Conservation (phyloP, 2,797 vertebrate genomes). For the Pangasius sanitwongsei region DNA sequence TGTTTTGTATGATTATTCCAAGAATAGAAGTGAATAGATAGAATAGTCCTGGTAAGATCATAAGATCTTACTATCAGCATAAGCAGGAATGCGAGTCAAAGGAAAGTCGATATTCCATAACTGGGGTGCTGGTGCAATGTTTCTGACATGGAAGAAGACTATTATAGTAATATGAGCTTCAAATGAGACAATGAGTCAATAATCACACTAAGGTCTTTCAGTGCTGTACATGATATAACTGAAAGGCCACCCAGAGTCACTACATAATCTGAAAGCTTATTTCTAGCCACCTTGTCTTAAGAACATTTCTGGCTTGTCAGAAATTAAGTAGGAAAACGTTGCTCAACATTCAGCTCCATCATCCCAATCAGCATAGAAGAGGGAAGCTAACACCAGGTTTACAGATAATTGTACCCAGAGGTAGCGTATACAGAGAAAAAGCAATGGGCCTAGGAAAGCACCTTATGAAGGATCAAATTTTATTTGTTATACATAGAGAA, state of each 20-base stretch:
- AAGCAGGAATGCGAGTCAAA: background rate
- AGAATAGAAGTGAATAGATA: background rate
- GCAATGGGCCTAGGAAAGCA: background rate
- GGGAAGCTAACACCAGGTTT: background rate
- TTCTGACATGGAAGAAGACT: background rate
- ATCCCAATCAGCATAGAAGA: background rate
- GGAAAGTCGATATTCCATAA: background rate
- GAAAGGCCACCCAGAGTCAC: background rate
- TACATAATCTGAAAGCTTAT: background rate
- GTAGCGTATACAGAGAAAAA: background rate
- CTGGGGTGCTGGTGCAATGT: too few relatives aligned
- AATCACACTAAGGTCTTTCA: background rate
- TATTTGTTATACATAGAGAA: background rate
- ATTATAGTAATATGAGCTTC: background rate
- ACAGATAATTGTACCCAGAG: background rate
- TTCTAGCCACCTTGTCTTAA: background rate
- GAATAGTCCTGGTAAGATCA: background rate
- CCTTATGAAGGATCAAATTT: background rate
- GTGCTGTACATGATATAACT: background rate
- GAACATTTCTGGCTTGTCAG: background rate
- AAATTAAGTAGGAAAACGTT: background rate
- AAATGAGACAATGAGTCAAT: background rate
- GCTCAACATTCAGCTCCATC: background rate
- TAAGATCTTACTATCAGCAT: background rate
- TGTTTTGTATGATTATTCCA: background rate